These are phyloP conservation scores for Lycodopsis pacificus DNA, from an alignment of 2,797 vertebrate species.

Conservation along the genomic window DNA sequence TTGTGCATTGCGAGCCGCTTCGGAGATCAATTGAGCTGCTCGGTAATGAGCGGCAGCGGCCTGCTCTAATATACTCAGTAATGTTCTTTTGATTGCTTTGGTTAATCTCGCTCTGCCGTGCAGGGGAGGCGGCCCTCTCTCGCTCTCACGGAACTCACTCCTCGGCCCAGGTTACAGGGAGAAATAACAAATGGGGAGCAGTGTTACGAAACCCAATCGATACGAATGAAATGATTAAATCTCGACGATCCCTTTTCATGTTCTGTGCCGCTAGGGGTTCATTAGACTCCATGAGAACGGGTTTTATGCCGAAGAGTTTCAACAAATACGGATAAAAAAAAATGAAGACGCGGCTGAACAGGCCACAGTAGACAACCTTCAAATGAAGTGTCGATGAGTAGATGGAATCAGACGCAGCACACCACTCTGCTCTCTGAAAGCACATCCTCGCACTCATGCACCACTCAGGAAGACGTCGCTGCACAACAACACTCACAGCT, in stretches of 20 bases:
- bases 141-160: slow-evolving; percentile 24
- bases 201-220: slow-evolving; percentile 11
- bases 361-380: slow-evolving; percentile 45
- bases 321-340: slow-evolving; percentile 10
- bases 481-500: slow-evolving; percentile 57
- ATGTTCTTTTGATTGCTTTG: slow-evolving; percentile 87
- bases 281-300: slow-evolving; percentile 21
- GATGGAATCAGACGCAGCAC: slow-evolving; percentile 53
- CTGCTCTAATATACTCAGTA: slow-evolving; percentile 83
- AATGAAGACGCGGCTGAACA: slow-evolving; percentile 32
- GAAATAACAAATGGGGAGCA: slow-evolving; percentile 32
- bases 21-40: slow-evolving; percentile 79
- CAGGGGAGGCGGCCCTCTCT: slow-evolving; percentile 33
- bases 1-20: slow-evolving; percentile 79
- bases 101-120: slow-evolving; percentile 80
- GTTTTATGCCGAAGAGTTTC: neutral
- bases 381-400: slow-evolving; percentile 46
- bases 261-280: slow-evolving; percentile 37
- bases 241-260: slow-evolving; percentile 19
- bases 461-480: slow-evolving; percentile 49
- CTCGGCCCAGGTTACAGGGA: slow-evolving; percentile 45
- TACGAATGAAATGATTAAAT: slow-evolving; percentile 47
- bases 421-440: slow-evolving; percentile 51
- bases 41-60: slow-evolving; percentile 82
- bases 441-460: slow-evolving; percentile 46